A percentile compares a stretch with the other conserved stretches of the same genome.
Evolutionary conservation across 2,113 vertebrate species (phyloP).

Genomic region (Corythaeola cristata): DNA sequence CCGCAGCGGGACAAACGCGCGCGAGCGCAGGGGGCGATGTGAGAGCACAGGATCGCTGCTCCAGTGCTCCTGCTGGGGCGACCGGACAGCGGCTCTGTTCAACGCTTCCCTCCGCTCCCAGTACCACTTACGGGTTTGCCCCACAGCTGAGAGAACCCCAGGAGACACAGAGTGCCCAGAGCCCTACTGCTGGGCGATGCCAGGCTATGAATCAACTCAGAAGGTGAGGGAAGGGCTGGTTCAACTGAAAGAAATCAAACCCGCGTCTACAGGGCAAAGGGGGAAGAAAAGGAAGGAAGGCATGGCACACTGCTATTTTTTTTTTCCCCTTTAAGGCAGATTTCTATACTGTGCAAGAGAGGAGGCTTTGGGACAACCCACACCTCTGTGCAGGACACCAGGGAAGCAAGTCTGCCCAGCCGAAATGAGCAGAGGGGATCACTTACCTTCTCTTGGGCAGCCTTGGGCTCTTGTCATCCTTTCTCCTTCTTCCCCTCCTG

Average conservation of each 20-base stretch:
- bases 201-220: neutral
- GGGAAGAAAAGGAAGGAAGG: neutral
- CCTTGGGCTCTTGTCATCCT: slow-evolving; percentile 96
- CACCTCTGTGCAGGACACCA: neutral
- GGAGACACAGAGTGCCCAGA: neutral
- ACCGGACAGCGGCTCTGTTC: neutral
- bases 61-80: neutral
- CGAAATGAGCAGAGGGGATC: neutral
- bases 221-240: neutral
- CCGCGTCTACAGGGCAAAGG: neutral
- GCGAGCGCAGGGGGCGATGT: rapidly evolving
- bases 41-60: neutral
- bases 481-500: slow-evolving; percentile 93
- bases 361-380: neutral
- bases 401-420: neutral
- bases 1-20: neutral
- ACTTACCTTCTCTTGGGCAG: slow-evolving; percentile 92
- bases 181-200: neutral
- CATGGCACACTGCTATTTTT: neutral
- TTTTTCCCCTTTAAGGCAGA: neutral
- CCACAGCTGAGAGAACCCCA: neutral
- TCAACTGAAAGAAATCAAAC: neutral
- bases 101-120: neutral
- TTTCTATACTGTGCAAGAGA: neutral
- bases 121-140: neutral